Percentiles rank a stretch among this genome's conserved stretches.
phyloP scores from a whole-genome alignment of 1,140 invertebrate genomes.

The Drepana arcuata region DNA sequence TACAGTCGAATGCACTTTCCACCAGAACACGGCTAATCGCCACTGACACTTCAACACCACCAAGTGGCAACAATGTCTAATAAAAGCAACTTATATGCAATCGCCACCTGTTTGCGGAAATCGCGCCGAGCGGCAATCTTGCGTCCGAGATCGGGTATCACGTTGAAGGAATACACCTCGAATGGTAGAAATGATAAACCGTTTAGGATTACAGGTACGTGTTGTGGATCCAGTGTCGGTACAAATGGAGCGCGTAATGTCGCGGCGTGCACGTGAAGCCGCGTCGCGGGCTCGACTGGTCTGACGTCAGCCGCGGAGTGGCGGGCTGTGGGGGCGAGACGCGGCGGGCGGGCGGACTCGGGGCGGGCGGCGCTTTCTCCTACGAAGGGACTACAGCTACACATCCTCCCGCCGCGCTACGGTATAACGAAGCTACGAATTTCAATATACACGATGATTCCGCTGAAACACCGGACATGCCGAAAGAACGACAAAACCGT shows the following conservation, averaged over 20 bases:
- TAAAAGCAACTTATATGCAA: conserved; percentile 45
- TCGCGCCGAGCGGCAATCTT: neutral
- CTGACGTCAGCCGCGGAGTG: conserved; percentile 62
- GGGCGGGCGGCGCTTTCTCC: conserved; percentile 30
- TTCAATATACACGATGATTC: conserved; percentile 20
- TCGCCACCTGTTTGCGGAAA: conserved; percentile 34
- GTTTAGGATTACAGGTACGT: conserved; percentile 1
- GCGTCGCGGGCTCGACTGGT: conserved; percentile 28
- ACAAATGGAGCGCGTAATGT: conserved; percentile 13
- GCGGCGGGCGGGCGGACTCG: conserved; percentile 15
- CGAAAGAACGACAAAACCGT: neutral
- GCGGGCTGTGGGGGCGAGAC: conserved; percentile 13
- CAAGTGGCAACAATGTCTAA: conserved; percentile 31
- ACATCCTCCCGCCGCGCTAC: conserved; percentile 49
- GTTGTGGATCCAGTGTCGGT: conserved; percentile 21
- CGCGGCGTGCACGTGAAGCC: conserved; percentile 15
- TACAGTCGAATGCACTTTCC: conserved; percentile 31
- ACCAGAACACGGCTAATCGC: conserved; percentile 32
- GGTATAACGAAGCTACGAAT: conserved; percentile 38
- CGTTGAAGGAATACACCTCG: too few relatives aligned
- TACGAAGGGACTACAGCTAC: conserved; percentile 33
- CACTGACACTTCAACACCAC: conserved; percentile 34
- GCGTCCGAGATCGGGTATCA: neutral
- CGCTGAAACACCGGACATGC: conserved; percentile 6
- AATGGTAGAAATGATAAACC: too few relatives aligned